Evolutionary conservation across 2,888 invertebrate species (phyloP).

Genomic region (Chrysodeixis includens): DNA sequence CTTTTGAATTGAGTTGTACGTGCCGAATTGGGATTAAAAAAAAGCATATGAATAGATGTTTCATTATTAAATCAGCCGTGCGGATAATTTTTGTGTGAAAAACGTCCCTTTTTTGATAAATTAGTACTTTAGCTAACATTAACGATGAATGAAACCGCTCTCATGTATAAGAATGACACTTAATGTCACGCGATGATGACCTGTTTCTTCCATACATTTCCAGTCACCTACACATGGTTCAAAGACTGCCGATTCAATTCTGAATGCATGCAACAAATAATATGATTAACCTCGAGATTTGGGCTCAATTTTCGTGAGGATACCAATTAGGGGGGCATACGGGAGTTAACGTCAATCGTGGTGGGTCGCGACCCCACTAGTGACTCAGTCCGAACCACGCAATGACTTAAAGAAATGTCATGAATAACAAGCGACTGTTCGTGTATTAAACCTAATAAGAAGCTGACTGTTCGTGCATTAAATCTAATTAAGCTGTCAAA

Average conservation of each 20-base stretch:
- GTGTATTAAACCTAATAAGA: constrained; percentile 10
- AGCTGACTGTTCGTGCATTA: background rate
- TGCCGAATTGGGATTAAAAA: background rate
- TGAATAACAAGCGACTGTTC: constrained; percentile 27
- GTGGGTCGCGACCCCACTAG: constrained; percentile 43
- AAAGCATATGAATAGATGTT: background rate
- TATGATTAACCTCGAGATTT: constrained; percentile 46
- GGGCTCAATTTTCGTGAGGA: constrained; percentile 36
- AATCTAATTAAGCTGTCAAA: background rate
- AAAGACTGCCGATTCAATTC: background rate
- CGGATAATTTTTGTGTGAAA: no score
- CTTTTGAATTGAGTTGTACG: background rate
- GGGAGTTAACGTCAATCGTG: constrained; percentile 47
- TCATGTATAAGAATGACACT: no score
- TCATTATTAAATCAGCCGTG: no score
- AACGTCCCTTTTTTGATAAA: no score
- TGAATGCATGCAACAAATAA: constrained; percentile 9
- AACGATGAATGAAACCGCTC: no score
- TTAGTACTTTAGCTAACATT: no score
- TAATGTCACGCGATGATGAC: no score
- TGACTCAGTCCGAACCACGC: constrained; percentile 41
- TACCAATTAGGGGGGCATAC: constrained; percentile 45
- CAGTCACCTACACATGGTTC: no score
- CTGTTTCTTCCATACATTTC: no score
- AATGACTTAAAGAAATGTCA: constrained; percentile 26